These are phyloP conservation scores for Opisthograptis luteolata DNA, from an alignment of 2,888 invertebrate species.

Conservation along the genomic window DNA sequence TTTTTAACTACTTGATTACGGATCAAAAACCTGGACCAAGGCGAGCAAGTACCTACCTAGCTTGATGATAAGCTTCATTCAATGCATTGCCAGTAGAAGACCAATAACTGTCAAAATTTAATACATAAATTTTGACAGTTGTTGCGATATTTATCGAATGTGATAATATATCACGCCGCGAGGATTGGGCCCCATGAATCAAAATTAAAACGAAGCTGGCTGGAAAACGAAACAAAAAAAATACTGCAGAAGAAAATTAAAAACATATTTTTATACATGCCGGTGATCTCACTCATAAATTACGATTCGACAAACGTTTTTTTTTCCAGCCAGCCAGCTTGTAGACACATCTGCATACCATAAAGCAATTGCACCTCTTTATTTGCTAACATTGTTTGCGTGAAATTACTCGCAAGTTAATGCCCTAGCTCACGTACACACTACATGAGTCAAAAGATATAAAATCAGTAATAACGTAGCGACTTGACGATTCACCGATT, in stretches of 20 bases:
- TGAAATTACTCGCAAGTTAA: conserved; percentile 73
- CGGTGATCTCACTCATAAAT: conserved; percentile 31
- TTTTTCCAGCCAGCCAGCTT: conserved; percentile 13
- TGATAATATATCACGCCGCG: no score
- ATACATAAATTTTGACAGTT: no score
- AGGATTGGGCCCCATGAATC: no score
- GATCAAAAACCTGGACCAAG: no score
- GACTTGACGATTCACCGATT: conserved; percentile 76
- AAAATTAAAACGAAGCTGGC: no score
- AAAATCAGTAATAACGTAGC: conserved; percentile 57
- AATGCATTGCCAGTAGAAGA: no score
- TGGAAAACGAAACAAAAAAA: neutral
- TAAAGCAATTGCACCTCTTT: conserved; percentile 32
- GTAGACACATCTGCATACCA: conserved; percentile 31
- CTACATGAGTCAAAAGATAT: conserved; percentile 76
- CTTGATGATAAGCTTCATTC: no score
- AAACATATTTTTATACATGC: conserved; percentile 1
- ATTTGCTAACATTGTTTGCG: conserved; percentile 65
- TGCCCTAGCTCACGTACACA: conserved; percentile 71
- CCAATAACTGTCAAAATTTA: no score
- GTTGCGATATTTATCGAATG: no score
- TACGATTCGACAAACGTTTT: conserved; percentile 34
- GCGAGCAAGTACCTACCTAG: no score
- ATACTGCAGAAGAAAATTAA: neutral
- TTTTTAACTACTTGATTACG: no score